These are phyloP conservation scores for Pyrrhosoma nymphula DNA, from an alignment of 2,888 invertebrate genomes.

Conservation along the genomic window DNA sequence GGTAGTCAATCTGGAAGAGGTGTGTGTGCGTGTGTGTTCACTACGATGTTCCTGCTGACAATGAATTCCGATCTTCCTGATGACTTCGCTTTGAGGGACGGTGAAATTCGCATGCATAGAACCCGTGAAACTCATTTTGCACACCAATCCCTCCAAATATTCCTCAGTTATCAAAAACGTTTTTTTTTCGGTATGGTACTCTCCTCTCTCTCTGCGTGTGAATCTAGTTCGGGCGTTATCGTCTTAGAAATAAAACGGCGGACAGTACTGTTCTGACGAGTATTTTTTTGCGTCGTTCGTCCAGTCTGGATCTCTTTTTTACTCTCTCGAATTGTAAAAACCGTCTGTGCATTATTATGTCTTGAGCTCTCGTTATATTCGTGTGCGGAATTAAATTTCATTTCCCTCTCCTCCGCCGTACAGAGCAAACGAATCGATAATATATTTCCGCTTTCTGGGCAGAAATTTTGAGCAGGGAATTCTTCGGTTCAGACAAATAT, in stretches of 20 bases:
- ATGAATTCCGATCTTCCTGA: conserved; percentile 23
- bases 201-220: not conserved
- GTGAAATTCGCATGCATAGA: not conserved
- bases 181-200: not conserved
- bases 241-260: not conserved
- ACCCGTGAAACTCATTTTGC: not conserved
- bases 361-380: conserved; percentile 17
- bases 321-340: not conserved
- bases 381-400: not conserved
- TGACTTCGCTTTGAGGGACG: not conserved
- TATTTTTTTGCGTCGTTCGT: not conserved
- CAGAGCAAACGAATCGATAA: not conserved
- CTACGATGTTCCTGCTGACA: not conserved
- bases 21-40: not conserved
- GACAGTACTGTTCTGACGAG: not conserved
- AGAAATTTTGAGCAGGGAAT: conserved; percentile 16
- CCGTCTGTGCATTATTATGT: conserved; percentile 18
- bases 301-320: not conserved
- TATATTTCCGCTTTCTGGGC: conserved; percentile 31
- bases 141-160: not conserved
- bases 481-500: conserved; percentile 22
- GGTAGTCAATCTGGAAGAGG: not conserved
- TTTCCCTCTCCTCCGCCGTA: not conserved
- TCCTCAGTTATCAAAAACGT: not conserved
- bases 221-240: not conserved